Percentiles rank a stretch among this genome's conserved stretches.
phyloP scores from a whole-genome alignment of 2,113 vertebrate genomes.

The Engystomops pustulosus region DNA sequence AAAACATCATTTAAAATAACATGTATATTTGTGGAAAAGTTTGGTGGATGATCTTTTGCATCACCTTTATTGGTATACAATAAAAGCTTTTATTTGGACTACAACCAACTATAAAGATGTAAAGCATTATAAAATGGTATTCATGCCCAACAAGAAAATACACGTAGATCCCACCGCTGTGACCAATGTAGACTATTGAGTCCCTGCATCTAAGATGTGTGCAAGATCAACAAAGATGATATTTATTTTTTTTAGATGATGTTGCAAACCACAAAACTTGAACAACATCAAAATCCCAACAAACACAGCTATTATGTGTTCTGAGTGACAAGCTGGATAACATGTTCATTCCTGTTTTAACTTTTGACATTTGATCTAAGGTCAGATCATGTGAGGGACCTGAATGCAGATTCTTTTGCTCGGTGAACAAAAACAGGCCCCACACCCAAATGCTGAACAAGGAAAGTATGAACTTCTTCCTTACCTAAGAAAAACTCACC shows the following conservation, averaged over 20 bases:
- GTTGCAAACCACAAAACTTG: not conserved
- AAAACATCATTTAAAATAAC: too few relatives aligned
- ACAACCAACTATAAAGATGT: too few relatives aligned
- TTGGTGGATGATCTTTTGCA: too few relatives aligned
- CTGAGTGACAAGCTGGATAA: not conserved
- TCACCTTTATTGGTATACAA: too few relatives aligned
- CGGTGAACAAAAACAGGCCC: not conserved
- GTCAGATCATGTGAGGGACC: constrained; percentile 24
- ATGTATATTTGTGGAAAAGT: too few relatives aligned
- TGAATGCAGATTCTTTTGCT: not conserved
- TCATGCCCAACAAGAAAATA: too few relatives aligned
- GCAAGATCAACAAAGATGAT: not conserved
- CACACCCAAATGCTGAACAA: constrained; percentile 13
- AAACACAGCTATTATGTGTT: not conserved
- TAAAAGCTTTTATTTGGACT: too few relatives aligned
- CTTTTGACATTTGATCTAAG: constrained; percentile 27
- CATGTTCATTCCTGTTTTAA: not conserved
- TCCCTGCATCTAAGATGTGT: too few relatives aligned
- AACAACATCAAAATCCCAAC: not conserved
- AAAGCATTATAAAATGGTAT: too few relatives aligned
- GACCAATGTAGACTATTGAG: too few relatives aligned
- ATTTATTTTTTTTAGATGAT: not conserved
- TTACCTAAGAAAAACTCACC: too few relatives aligned
- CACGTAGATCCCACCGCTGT: too few relatives aligned
- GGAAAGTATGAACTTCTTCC: not conserved